phyloP scores from a whole-genome alignment of 2,888 invertebrate genomes.

The Latrodectus elegans region DNA sequence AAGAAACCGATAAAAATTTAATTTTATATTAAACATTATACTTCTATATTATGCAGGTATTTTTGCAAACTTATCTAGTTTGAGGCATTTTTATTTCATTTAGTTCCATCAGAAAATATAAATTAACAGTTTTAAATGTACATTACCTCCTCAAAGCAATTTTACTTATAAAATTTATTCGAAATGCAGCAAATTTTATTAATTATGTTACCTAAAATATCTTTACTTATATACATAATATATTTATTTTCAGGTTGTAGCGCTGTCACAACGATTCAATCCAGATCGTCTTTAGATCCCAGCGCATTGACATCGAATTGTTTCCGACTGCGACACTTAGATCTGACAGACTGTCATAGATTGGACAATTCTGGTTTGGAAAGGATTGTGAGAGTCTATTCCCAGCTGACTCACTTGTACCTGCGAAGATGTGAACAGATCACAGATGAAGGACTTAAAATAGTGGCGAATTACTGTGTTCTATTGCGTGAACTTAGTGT shows the following conservation, averaged over 20 bases:
- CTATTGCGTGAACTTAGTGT: constrained; percentile 86
- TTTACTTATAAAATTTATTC: no score
- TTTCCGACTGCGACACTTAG: constrained; percentile 84
- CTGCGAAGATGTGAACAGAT: constrained; percentile 90
- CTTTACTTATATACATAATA: neutral
- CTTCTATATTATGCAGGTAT: no score
- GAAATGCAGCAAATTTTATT: no score
- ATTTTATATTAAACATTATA: no score
- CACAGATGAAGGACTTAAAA: constrained; percentile 93
- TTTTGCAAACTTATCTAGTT: no score
- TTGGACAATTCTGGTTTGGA: constrained; percentile 89
- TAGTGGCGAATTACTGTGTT: constrained; percentile 90
- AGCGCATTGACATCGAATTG: constrained; percentile 15
- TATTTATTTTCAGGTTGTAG: constrained; percentile 35
- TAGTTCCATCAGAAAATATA: no score
- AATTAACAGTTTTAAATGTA: no score
- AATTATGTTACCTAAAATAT: no score
- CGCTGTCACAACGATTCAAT: constrained; percentile 55
- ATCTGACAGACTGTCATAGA: constrained; percentile 90
- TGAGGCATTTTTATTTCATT: no score
- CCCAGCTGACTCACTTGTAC: constrained; percentile 89
- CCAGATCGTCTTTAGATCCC: constrained; percentile 37
- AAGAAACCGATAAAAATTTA: no score
- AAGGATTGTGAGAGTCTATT: constrained; percentile 88
- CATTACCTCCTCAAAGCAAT: no score